A percentile compares a stretch with the other conserved stretches of the same genome.
phyloP scores from a whole-genome alignment of 2,113 vertebrate genomes.

The Artemisiospiza belli region DNA sequence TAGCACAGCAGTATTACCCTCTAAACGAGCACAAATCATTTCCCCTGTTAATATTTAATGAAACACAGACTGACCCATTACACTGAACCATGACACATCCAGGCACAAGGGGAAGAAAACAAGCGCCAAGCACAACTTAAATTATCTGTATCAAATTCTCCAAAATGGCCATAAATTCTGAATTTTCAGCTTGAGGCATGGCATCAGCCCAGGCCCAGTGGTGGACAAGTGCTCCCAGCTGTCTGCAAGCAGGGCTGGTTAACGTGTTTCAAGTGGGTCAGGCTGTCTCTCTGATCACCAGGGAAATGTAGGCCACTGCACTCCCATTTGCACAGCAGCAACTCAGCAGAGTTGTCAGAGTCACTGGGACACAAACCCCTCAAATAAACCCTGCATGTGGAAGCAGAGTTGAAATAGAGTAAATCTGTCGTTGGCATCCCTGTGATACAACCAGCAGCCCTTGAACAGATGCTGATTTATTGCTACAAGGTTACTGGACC shows the following conservation, averaged over 20 bases:
- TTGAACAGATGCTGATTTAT: not conserved
- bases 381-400: not conserved
- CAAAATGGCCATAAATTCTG: not conserved
- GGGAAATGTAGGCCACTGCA: slow-evolving; percentile 13
- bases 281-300: not conserved
- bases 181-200: not conserved
- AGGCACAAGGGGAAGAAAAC: not conserved
- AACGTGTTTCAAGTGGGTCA: not conserved
- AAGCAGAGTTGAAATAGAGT: not conserved
- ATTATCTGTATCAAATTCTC: not conserved
- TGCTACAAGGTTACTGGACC: rapidly evolving
- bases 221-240: not conserved
- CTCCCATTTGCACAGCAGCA: not conserved
- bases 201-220: not conserved
- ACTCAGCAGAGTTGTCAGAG: not conserved
- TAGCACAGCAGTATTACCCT: not conserved
- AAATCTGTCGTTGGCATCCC: not conserved
- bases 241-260: not conserved
- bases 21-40: not conserved
- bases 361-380: not conserved
- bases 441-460: not conserved
- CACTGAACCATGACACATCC: not conserved
- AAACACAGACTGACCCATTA: not conserved
- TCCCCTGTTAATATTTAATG: slow-evolving; percentile 33
- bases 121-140: not conserved